Evolutionary conservation across 2,888 invertebrate species (phyloP).

Genomic region (Agonopterix subpropinquella): DNA sequence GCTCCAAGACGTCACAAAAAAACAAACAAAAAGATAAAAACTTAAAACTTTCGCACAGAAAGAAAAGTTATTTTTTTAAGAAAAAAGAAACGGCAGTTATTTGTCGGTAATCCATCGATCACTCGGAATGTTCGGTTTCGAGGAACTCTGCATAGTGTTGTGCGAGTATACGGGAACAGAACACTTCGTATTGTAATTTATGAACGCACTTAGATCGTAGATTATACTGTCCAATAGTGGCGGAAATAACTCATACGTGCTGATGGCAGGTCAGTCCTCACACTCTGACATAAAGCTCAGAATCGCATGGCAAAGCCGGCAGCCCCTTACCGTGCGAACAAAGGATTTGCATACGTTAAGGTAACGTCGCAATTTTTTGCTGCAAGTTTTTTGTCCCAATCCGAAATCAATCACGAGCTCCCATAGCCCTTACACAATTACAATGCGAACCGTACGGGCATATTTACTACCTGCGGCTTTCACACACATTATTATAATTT

Average conservation of each 20-base stretch:
- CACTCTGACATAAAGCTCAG: background rate
- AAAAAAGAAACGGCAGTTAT: background rate
- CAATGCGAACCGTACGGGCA: no score
- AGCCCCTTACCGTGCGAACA: slow-evolving; percentile 12
- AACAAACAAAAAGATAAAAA: no score
- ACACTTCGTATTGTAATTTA: slow-evolving; percentile 14
- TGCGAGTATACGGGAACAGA: slow-evolving; percentile 1
- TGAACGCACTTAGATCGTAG: slow-evolving; percentile 17
- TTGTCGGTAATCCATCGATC: slow-evolving; percentile 10
- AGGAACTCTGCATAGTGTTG: no score
- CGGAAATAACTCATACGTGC: no score
- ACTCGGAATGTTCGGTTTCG: background rate
- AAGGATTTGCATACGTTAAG: slow-evolving; percentile 30
- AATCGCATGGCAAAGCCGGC: background rate
- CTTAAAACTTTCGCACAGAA: no score
- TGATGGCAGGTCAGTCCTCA: background rate
- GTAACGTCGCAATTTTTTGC: slow-evolving; percentile 17
- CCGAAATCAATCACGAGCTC: slow-evolving; percentile 14
- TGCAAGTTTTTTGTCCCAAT: slow-evolving; percentile 19
- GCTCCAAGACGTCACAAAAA: no score
- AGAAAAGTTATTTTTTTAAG: no score
- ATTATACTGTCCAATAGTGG: slow-evolving; percentile 4
- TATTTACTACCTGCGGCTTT: no score
- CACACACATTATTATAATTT: no score
- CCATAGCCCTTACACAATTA: background rate